Percentiles rank a stretch among this genome's conserved stretches.
phyloP scores from a whole-genome alignment of 2,888 invertebrate species.

The Agrotis clavis region DNA sequence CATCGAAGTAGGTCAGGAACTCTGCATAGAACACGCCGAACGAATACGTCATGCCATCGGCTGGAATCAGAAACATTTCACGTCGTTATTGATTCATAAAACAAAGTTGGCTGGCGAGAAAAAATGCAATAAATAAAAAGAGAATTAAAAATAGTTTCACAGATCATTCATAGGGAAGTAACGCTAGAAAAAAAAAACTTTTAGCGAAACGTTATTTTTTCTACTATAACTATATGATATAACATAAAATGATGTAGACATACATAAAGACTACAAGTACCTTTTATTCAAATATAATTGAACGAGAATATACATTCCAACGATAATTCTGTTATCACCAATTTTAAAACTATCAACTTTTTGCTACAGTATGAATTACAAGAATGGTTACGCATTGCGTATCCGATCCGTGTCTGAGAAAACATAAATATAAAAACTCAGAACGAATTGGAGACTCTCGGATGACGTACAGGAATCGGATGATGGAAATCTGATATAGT shows the following conservation, averaged over 20 bases:
- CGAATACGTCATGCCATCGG: constrained; percentile 99
- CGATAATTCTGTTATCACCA: constrained; percentile 10
- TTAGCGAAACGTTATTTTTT: no score
- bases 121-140: not conserved
- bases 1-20: constrained; percentile 95
- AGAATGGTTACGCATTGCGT: no score
- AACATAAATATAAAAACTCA: no score
- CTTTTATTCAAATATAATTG: not conserved
- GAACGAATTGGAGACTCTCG: no score
- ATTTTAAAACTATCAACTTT: not conserved
- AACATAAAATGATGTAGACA: not conserved
- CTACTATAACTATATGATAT: no score
- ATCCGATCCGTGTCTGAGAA: no score
- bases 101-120: not conserved
- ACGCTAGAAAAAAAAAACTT: not conserved
- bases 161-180: not conserved
- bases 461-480: no score
- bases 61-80: constrained; percentile 90
- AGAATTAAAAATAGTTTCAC: not conserved
- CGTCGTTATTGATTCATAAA: constrained; percentile 47
- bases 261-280: not conserved
- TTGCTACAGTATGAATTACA: not conserved
- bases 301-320: not conserved
- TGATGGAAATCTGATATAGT: no score
- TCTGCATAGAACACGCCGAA: constrained; percentile 98